Base-by-base conservation (phyloP, 2,797 vertebrate genomes). In the Platalea minor region DNA sequence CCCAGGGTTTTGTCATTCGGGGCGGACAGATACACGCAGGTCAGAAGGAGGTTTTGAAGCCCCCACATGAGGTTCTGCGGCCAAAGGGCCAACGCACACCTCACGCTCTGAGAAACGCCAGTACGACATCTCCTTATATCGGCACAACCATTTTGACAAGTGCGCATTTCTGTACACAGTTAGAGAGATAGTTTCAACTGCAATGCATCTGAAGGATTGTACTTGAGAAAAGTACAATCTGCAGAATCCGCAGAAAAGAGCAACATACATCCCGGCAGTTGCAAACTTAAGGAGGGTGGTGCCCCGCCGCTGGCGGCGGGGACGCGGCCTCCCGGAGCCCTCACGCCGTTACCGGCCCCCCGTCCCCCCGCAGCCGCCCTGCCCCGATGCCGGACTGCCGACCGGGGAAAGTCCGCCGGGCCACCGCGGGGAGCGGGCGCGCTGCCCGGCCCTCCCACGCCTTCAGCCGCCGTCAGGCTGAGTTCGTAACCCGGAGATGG, bases 351-450 rank as follows among this genome's bases (percentile, higher is more conserved):
- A 35, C 35, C 35, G 35, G 35, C 35, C 37, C 5, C 6, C 31
- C 1, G 2, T 4, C 37, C 33, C 57, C n/a, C 53, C 45, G 11
- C 11, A 31, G 21, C 41, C 2, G 23, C 4, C 7, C 4, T 2
- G 26, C 33, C 26, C 43, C 1, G 39, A 41, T 6, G 56, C 43
- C 5, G 4, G 37, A 28, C 43, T 17, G 21, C 10, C 4, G 28
- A 35, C 35, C 35, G 35, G 35, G 35, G 35, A 35, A 35, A 35
- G 35, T 35, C 35, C 35, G 35, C 35, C 35, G 35, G 35, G 61
- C 29, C 63, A 5, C 45, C 28, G 5, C 3, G 18, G 37, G 14
- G 15, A 45, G 39, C 39, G 39, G 39, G 39, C 39, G 35, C 35
- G 35, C 35, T 35, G 35, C 35, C 35, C 35, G 35, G 35, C 35